These are phyloP conservation scores for Ormyrus rosae DNA, from an alignment of 2,888 invertebrate species.

Conservation along the genomic window DNA sequence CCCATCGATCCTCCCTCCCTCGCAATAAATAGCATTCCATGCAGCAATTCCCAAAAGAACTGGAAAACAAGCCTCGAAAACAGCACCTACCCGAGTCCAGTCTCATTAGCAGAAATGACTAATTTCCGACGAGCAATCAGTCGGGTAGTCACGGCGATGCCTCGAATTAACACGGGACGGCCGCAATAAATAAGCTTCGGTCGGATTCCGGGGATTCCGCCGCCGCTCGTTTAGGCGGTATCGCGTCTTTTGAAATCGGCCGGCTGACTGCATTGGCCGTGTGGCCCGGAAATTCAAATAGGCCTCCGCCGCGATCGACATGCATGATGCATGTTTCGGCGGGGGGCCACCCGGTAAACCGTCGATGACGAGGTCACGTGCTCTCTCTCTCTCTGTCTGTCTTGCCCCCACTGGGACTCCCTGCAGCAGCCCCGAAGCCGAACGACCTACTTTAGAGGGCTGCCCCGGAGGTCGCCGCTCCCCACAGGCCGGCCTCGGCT, in stretches of 20 bases:
- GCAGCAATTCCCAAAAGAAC: too few species aligned
- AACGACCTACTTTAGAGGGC: too few species aligned
- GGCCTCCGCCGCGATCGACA: slow-evolving; percentile 37
- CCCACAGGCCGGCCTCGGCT: neutral
- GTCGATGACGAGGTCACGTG: too few species aligned
- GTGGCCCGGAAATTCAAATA: slow-evolving; percentile 52
- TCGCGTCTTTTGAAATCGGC: neutral
- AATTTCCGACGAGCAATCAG: slow-evolving; percentile 2
- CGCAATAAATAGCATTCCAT: too few species aligned
- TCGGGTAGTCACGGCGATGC: neutral
- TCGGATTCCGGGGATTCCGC: neutral
- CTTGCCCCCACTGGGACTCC: too few species aligned
- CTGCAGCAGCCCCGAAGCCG: too few species aligned
- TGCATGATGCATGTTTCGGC: slow-evolving; percentile 46
- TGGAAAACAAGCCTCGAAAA: too few species aligned
- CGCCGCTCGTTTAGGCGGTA: slow-evolving; percentile 1
- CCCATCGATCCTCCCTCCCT: too few species aligned
- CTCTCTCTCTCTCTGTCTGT: too few species aligned
- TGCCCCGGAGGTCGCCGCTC: too few species aligned
- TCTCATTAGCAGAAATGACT: too few species aligned
- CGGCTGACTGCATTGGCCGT: slow-evolving; percentile 44
- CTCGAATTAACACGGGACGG: slow-evolving; percentile 1
- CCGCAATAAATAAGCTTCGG: slow-evolving; percentile 16
- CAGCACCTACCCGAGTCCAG: too few species aligned
- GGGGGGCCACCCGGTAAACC: neutral